Percentiles rank a stretch among this genome's conserved stretches.
Conservation (phyloP, 2,888 invertebrate species). For the Machimus atricapillus region DNA sequence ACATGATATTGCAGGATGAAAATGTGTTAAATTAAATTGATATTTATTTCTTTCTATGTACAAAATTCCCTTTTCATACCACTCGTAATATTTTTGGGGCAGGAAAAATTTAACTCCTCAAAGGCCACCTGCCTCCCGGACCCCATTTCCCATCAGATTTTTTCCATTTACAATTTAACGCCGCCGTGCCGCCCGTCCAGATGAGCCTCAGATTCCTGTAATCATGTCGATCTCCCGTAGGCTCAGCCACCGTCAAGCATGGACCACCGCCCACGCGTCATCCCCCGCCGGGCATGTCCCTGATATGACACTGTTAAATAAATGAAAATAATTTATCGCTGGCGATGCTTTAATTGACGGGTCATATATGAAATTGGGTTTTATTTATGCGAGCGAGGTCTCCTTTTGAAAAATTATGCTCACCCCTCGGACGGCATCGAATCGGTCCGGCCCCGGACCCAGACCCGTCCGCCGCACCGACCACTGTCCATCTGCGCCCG, state of each 20-base stretch:
- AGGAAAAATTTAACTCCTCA: background rate
- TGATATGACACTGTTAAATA: constrained; percentile 46
- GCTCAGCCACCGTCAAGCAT: background rate
- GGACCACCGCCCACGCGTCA: background rate
- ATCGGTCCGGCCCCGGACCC: background rate
- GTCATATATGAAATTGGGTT: constrained; percentile 48
- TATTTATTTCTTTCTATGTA: no score
- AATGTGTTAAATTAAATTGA: no score
- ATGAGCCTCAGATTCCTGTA: constrained; percentile 21
- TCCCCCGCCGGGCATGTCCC: background rate
- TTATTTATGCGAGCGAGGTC: constrained; percentile 44
- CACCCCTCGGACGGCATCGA: background rate
- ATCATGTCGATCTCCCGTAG: background rate
- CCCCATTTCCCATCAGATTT: background rate
- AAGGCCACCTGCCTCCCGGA: background rate
- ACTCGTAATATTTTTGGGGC: background rate
- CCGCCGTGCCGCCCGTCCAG: background rate
- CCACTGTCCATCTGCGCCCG: constrained; percentile 38
- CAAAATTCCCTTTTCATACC: background rate
- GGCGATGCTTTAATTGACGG: constrained; percentile 46
- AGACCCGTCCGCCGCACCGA: background rate
- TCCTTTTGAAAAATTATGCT: constrained; percentile 34
- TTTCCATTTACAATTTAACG: constrained; percentile 13
- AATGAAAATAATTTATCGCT: constrained; percentile 47
- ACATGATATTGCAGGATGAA: no score